Evolutionary conservation across 35 echinoderm and acorn worm genomes (phyloP), one percentile per base, ranked within the genome.

Genomic region (Apostichopus parvimensis): DNA sequence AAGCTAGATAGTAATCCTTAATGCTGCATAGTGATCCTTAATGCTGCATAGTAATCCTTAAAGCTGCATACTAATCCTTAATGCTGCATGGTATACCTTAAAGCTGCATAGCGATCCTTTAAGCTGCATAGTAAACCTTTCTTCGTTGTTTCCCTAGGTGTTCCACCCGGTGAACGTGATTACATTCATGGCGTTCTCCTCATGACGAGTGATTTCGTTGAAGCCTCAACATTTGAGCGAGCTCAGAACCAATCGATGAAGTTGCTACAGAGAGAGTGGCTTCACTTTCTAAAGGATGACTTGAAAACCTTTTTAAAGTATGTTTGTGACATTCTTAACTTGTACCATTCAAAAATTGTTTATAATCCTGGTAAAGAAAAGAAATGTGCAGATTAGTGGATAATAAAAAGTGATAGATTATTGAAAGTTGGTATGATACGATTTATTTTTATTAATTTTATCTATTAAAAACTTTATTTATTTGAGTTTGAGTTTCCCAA

Each of bases 151-250:
- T 61, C 12, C 58, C 55, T 45, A 98, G 97, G 93, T 78, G 21
- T 98, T 11, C 83, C 79, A 71, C 91, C 90, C 17, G 77, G 83
- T 77, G 93, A 98, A 59, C 84, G 97, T 52, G 94, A 98, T 68
- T 92, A 78, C 71, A 95, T 98, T 75, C 97, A 98, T 78, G 82
- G 92, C 24, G 85, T 83, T 10, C 93, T 98, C 2, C 88, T 98
- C 26, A 92, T 89, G 70, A 95, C 97, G 58, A 98, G 94, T 90
- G 97, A 98, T 73, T 98, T 95, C 93, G 97, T 93, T 5, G 97
- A 95, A 58, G 94, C 93, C 0, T 86, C 91, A 57, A 93, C 92
- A 28, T 98, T 95, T 93, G 92, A 95, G 28, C 85, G 91, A 68
- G 94, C 94, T 75, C 95, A 95, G 82, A 90, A 96, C 14, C 90